Evolutionary conservation across 1,140 invertebrate species (phyloP), one percentile per base, ranked within the genome.

Genomic region (Nixonia krombeini): DNA sequence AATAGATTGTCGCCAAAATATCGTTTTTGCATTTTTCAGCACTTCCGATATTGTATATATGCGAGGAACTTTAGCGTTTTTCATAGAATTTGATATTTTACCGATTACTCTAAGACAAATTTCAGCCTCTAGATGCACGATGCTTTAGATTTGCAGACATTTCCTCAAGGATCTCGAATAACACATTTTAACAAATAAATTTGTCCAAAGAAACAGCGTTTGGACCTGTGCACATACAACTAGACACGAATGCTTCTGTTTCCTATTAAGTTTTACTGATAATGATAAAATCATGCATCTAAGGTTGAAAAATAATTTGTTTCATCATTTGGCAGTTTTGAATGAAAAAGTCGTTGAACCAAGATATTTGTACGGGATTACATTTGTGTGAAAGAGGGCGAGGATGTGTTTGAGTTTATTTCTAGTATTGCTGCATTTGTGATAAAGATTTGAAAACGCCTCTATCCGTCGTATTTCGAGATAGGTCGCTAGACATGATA

Each of bases 81-180:
- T 67, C 63, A 67, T 67, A 67, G 64, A 67, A 66, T 66, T 66
- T 66, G 63, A 66, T 66, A 66, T 65, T 65, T 55, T 49, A 66
- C 42, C 63, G 49, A 59, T 66, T 38, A 55, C 55, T 65, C 55
- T 10, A 35, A 55, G 53, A 50, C 50, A 41, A 64, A 56, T 50
- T 45, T 56, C 37, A 29, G 45, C 7, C 15, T 6, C 6, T 21
- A 21, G 21, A 21, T 21, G 21, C 21, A 21, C 21, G 21, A 21
- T 21, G 21, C 21, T 21, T 21, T 21, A 21, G 21, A 21, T 21
- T 21, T 21, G 6, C 21, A 21, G n/a, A 21, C 21, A 21, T 21
- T 21, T 21, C 6, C 6, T n/a, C n/a, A n/a, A n/a, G n/a, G n/a
- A n/a, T n/a, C n/a, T n/a, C n/a, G n/a, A n/a, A 21, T 3, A 21